Conservation (phyloP, 1,140 invertebrate species). For the Leptopilina clavipes region DNA sequence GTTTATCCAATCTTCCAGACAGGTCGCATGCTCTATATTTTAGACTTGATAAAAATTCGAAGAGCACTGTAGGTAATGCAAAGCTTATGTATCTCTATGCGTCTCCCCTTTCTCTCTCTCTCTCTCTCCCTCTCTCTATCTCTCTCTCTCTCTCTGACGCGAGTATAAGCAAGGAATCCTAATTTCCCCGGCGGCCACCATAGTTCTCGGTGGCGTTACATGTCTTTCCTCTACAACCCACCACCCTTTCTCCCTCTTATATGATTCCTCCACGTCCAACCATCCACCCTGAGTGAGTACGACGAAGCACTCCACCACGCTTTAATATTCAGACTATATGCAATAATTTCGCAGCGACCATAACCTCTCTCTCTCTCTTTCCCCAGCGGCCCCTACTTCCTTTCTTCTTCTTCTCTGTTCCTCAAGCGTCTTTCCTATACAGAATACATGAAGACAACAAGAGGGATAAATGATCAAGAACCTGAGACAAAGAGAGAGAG, state of each 20-base stretch:
- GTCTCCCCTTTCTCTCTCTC: conserved; percentile 61
- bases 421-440: background rate
- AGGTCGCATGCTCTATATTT: conserved; percentile 25
- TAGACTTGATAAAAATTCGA: conserved; percentile 50
- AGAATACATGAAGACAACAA: background rate
- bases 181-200: conserved; percentile 73
- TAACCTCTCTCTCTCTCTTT: conserved; percentile 58
- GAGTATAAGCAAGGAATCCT: conserved; percentile 67
- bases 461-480: background rate
- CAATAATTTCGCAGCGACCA: conserved; percentile 73
- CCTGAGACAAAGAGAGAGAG: background rate
- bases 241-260: conserved; percentile 28
- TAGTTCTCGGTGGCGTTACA: conserved; percentile 69
- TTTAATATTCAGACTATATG: conserved; percentile 76
- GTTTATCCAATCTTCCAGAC: background rate
- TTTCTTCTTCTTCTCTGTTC: conserved; percentile 38
- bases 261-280: conserved; percentile 40
- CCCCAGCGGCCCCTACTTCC: conserved; percentile 52
- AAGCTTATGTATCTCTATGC: conserved; percentile 72
- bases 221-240: conserved; percentile 48
- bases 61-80: conserved; percentile 68
- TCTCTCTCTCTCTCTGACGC: conserved; percentile 60
- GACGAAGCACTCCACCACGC: conserved; percentile 66
- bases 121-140: conserved; percentile 66
- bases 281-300: conserved; percentile 52